phyloP scores from a whole-genome alignment of 2,113 vertebrate species.

The Trinectes maculatus region DNA sequence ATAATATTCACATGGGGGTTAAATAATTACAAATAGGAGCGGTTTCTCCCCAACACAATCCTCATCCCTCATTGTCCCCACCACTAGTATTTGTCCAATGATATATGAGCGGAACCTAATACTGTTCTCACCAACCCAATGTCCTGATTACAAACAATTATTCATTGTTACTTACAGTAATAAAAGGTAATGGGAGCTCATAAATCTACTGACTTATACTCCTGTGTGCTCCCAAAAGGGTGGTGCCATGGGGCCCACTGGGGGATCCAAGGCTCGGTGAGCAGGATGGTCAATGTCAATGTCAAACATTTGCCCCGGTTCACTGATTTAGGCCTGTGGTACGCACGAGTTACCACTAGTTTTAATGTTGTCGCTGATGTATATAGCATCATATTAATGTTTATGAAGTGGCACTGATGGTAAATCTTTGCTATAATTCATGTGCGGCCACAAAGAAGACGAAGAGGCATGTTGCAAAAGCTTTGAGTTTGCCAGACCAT shows the following conservation, averaged over 20 bases:
- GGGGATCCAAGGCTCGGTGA: constrained; percentile 11
- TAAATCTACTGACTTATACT: constrained; percentile 67
- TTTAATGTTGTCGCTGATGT: background rate
- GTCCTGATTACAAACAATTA: constrained; percentile 82
- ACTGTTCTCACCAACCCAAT: constrained; percentile 76
- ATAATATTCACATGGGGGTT: constrained; percentile 56
- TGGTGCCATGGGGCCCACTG: constrained; percentile 25
- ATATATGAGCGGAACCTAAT: constrained; percentile 77
- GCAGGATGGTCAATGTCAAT: constrained; percentile 28
- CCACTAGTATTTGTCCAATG: constrained; percentile 64
- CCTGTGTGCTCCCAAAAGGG: constrained; percentile 35
- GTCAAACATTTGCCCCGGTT: constrained; percentile 42
- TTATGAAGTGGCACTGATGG: constrained; percentile 12
- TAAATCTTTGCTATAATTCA: background rate
- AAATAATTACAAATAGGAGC: constrained; percentile 73
- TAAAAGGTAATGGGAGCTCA: constrained; percentile 79
- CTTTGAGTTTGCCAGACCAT: constrained; percentile 12
- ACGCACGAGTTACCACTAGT: background rate
- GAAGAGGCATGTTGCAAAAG: constrained; percentile 7
- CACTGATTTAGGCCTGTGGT: constrained; percentile 11
- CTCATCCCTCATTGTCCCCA: constrained; percentile 59
- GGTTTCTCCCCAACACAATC: constrained; percentile 40
- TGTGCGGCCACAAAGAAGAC: background rate
- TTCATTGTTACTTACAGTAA: constrained; percentile 82
- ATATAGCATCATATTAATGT: constrained; percentile 23